Conservation (phyloP, 2,797 vertebrate genomes). For the Oreortyx pictus region DNA sequence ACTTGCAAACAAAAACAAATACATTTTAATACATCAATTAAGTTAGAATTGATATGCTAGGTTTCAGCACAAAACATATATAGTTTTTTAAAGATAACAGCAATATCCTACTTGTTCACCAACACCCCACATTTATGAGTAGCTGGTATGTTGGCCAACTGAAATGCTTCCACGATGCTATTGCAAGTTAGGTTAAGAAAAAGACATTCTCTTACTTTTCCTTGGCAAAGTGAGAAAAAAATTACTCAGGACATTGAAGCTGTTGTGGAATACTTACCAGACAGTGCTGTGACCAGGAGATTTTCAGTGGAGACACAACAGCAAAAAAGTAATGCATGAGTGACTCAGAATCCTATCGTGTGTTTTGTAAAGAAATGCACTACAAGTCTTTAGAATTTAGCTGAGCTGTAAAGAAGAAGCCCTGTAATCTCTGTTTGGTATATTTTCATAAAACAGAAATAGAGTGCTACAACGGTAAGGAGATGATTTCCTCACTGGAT, state of each 20-base stretch:
- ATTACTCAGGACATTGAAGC: not conserved
- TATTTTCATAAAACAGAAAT: not conserved
- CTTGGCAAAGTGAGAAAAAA: not conserved
- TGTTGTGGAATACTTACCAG: not conserved
- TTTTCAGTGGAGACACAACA: not conserved
- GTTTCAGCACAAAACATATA: not conserved
- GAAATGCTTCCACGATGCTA: not conserved
- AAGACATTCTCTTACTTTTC: not conserved
- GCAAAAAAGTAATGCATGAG: not conserved
- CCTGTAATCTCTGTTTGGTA: not conserved
- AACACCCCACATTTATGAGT: not conserved
- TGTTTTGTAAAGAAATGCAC: not conserved
- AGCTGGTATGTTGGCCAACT: not conserved
- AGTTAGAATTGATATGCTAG: not conserved
- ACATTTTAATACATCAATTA: not conserved
- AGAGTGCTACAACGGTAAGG: not conserved
- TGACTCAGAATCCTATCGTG: not conserved
- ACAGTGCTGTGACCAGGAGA: not conserved
- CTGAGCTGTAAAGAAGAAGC: not conserved
- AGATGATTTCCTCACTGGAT: not conserved
- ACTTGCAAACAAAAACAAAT: not conserved
- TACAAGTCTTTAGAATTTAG: not conserved
- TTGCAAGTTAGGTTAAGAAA: not conserved
- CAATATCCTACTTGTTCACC: not conserved
- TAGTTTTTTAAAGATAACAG: not conserved